Percentiles rank a stretch among this genome's conserved stretches.
Conservation (phyloP, 2,797 vertebrate species). For the Astyanax mexicanus region DNA sequence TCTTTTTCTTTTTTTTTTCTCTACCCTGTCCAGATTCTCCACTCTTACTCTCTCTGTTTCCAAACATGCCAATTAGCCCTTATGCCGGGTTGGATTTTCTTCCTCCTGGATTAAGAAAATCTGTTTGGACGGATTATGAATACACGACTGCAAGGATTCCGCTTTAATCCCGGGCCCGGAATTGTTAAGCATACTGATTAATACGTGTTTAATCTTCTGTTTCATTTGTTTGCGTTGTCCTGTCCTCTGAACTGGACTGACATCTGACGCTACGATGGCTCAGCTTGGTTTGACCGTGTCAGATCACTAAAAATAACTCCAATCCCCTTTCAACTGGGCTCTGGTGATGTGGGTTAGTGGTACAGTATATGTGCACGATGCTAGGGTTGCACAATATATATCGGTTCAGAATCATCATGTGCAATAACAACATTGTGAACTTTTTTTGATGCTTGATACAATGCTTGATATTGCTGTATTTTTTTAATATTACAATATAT, state of each 20-base stretch:
- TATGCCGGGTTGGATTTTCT: conserved; percentile 57
- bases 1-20: too few relatives aligned
- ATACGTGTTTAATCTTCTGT: conserved; percentile 50
- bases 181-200: conserved; percentile 65
- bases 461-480: too few relatives aligned
- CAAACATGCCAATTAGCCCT: conserved; percentile 64
- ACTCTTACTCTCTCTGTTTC: conserved; percentile 59
- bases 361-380: neutral
- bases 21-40: conserved; percentile 3
- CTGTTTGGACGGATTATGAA: conserved; percentile 70
- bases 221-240: conserved; percentile 40
- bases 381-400: neutral
- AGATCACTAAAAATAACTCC: neutral
- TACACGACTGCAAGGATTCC: conserved; percentile 57
- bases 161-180: conserved; percentile 70
- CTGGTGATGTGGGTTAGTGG: neutral
- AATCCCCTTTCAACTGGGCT: neutral
- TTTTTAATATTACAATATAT: too few relatives aligned
- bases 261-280: conserved; percentile 4
- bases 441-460: too few relatives aligned
- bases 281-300: neutral
- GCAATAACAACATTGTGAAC: too few relatives aligned
- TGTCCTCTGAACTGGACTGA: neutral
- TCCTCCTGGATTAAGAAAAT: conserved; percentile 54
- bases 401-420: too few relatives aligned